These are phyloP conservation scores for Uropsilus gracilis DNA, from an alignment of 2,113 vertebrate genomes.

Conservation along the genomic window DNA sequence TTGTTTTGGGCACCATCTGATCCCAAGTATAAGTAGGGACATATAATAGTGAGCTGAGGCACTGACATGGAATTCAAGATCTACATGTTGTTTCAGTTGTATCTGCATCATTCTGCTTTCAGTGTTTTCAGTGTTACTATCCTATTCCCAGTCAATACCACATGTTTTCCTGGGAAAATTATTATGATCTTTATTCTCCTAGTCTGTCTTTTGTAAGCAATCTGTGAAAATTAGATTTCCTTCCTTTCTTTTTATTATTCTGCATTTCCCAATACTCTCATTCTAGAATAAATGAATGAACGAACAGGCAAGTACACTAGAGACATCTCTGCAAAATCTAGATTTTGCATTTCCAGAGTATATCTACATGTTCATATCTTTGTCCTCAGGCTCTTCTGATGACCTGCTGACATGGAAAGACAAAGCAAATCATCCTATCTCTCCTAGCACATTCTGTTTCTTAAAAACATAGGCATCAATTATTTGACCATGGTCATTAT, in stretches of 20 bases:
- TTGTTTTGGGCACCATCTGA: not conserved
- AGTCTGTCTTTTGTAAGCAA: conserved; percentile 22
- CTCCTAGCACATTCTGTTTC: conserved; percentile 48
- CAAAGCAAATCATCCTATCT: conserved; percentile 71
- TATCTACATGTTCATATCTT: not conserved
- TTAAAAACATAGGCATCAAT: conserved; percentile 56
- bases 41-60: not conserved
- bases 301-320: not conserved
- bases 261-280: not conserved
- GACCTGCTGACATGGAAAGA: conserved; percentile 35
- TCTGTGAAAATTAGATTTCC: not conserved
- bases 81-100: not conserved
- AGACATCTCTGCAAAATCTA: not conserved
- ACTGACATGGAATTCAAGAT: not conserved
- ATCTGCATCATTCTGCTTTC: not conserved
- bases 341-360: conserved; percentile 26
- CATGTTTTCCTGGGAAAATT: not conserved
- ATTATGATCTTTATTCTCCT: not conserved
- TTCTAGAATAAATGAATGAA: conserved; percentile 35
- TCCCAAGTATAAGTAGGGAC: not conserved
- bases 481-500: conserved; percentile 48
- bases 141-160: not conserved
- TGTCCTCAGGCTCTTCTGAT: conserved; percentile 43
- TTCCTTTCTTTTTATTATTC: not conserved
- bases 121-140: not conserved